A percentile compares a stretch with the other conserved stretches of the same genome.
phyloP scores from a whole-genome alignment of 2,113 vertebrate species.

The Pampusana beccarii region DNA sequence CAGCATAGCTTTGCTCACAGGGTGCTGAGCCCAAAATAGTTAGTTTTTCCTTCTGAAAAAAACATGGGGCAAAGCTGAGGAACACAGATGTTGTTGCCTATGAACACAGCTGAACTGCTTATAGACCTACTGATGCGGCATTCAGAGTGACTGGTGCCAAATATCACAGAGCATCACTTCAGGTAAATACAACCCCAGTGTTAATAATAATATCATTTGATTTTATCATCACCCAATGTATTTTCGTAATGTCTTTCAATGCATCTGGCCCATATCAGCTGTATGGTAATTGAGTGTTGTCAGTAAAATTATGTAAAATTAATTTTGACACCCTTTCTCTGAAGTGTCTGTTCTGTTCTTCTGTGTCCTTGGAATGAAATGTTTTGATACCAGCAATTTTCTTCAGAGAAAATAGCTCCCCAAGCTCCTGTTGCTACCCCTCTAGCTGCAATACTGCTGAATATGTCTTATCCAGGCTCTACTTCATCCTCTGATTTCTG shows the following conservation, averaged over 20 bases:
- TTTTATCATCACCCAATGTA: neutral
- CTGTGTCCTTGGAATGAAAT: neutral
- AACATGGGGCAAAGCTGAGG: neutral
- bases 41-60: neutral
- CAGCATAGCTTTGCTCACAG: neutral
- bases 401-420: constrained; percentile 16
- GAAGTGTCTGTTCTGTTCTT: neutral
- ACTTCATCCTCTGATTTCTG: neutral
- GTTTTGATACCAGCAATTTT: neutral
- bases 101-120: neutral
- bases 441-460: neutral
- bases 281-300: neutral
- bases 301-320: constrained; percentile 38
- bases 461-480: neutral
- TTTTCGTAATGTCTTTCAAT: neutral
- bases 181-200: neutral
- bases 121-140: rapidly evolving
- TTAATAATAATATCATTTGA: neutral
- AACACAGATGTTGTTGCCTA: neutral
- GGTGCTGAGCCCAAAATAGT: neutral
- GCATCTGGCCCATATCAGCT: neutral
- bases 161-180: neutral
- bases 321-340: constrained; percentile 28
- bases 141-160: neutral
- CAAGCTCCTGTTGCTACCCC: neutral